Conservation (phyloP, 1,140 invertebrate species). For the Drosophila bocki region DNA sequence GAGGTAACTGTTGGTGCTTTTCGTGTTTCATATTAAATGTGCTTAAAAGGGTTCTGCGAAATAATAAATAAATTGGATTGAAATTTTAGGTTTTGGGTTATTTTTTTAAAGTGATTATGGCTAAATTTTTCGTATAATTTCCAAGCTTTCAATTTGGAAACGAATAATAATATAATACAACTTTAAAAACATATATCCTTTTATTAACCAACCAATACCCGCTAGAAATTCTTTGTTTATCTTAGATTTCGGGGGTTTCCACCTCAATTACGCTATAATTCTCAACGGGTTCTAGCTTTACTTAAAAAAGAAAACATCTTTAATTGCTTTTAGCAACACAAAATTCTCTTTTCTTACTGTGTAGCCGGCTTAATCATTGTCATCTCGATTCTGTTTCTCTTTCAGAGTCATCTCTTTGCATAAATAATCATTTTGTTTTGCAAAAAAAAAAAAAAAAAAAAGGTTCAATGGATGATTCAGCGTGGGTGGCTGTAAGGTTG, state of each 20-base stretch:
- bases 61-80: too few species aligned
- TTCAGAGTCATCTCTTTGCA: slow-evolving; percentile 4
- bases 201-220: not conserved
- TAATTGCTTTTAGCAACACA: not conserved
- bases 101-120: too few species aligned
- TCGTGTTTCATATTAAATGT: not conserved
- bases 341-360: not conserved
- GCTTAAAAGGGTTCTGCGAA: not conserved
- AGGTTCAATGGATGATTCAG: slow-evolving; percentile 11
- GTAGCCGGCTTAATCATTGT: not conserved
- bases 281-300: not conserved
- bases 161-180: not conserved
- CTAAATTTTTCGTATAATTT: too few species aligned
- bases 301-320: not conserved
- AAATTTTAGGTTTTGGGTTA: not conserved
- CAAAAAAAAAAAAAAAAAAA: not conserved
- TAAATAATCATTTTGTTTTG: slow-evolving; percentile 5
- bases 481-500: not conserved
- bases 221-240: not conserved
- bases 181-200: not conserved
- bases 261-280: not conserved
- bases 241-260: too few species aligned
- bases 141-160: not conserved
- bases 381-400: not conserved
- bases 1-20: not conserved